phyloP scores from a whole-genome alignment of 2,888 invertebrate species.

The Opisthograptis luteolata region DNA sequence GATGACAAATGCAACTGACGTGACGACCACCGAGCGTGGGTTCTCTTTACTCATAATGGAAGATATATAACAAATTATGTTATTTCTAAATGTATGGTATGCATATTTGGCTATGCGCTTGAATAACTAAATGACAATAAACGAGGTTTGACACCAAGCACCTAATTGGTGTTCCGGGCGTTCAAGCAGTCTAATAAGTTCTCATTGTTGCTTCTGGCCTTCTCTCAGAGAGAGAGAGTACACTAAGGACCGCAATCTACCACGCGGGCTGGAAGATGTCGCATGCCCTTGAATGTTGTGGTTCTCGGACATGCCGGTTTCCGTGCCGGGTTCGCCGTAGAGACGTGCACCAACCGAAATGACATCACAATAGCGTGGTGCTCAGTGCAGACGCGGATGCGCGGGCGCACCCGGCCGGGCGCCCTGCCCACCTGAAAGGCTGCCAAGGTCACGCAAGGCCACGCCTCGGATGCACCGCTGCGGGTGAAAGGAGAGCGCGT shows the following conservation, averaged over 20 bases:
- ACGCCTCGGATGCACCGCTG: constrained; percentile 29
- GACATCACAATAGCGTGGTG: neutral
- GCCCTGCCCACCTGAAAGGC: constrained; percentile 26
- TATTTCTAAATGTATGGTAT: no score
- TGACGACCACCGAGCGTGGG: constrained; percentile 30
- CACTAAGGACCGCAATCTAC: no score
- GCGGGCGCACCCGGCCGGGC: constrained; percentile 8
- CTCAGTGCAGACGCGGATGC: neutral
- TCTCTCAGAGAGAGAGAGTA: no score
- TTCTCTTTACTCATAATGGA: constrained; percentile 28
- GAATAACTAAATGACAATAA: no score
- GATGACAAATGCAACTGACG: constrained; percentile 30
- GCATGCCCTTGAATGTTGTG: no score
- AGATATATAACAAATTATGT: neutral
- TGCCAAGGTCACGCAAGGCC: constrained; percentile 56
- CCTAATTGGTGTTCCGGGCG: no score
- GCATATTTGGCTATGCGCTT: no score
- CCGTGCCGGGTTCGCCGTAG: neutral
- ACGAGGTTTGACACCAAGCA: no score
- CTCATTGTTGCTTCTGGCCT: no score
- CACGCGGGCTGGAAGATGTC: no score
- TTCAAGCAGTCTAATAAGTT: no score
- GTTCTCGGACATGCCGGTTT: no score
- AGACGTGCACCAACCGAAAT: neutral
- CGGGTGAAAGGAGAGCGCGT: constrained; percentile 27